Percentiles rank a stretch among this genome's conserved stretches.
Evolutionary conservation across 2,113 vertebrate species (phyloP).

Genomic region (Misgurnus anguillicaudatus): DNA sequence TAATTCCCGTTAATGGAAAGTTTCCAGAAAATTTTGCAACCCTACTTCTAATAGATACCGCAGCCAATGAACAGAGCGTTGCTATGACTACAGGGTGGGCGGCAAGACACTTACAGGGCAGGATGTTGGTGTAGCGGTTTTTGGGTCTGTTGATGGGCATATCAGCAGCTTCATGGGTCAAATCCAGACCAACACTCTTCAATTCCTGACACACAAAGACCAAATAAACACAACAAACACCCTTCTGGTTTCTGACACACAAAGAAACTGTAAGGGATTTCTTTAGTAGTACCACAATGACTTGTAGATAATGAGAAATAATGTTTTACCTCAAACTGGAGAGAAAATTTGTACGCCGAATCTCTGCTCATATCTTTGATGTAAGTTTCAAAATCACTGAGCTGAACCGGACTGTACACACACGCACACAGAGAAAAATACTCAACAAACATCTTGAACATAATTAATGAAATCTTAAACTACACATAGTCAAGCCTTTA

Average conservation of each 20-base stretch:
- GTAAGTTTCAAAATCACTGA: slow-evolving; percentile 93
- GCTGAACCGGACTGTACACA: slow-evolving; percentile 84
- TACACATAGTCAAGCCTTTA: neutral
- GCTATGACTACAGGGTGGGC: neutral
- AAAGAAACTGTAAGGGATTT: neutral
- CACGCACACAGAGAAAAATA: slow-evolving; percentile 39
- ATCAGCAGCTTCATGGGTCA: slow-evolving; percentile 93
- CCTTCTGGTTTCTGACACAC: neutral
- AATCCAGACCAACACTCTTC: slow-evolving; percentile 90
- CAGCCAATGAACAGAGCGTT: slow-evolving; percentile 3
- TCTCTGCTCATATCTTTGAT: slow-evolving; percentile 98
- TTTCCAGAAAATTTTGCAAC: too few relatives aligned
- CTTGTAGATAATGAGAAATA: neutral
- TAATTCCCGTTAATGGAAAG: too few relatives aligned
- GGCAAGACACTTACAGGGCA: slow-evolving; percentile 85
- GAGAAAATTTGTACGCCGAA: slow-evolving; percentile 95
- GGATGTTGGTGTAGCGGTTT: slow-evolving; percentile 97
- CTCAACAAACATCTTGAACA: neutral
- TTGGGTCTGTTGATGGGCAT: slow-evolving; percentile 91
- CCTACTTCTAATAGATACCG: neutral
- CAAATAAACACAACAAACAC: neutral
- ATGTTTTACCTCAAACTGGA: slow-evolving; percentile 90
- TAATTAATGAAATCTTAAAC: neutral
- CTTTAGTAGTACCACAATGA: neutral
- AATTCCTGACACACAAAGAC: slow-evolving; percentile 77